Percentiles rank a stretch among this genome's conserved stretches.
Evolutionary conservation across 2,888 invertebrate species (phyloP).

Genomic region (Sarcophaga subvicina): DNA sequence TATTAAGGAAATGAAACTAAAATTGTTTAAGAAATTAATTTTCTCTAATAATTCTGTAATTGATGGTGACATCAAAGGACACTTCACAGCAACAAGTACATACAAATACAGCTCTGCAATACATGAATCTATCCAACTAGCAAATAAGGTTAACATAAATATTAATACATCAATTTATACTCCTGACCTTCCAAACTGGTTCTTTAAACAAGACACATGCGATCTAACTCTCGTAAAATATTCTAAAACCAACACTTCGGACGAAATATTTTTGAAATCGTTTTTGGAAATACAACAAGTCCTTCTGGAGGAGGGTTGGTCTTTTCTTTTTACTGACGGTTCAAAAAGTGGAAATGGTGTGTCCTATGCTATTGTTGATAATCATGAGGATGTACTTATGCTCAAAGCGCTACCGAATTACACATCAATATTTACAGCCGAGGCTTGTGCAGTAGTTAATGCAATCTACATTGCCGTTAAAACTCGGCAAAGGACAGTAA

Average conservation of each 20-base stretch:
- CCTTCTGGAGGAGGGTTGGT: background rate
- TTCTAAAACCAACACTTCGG: background rate
- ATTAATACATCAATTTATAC: too few species aligned
- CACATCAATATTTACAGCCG: conserved; percentile 15
- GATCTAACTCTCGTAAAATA: background rate
- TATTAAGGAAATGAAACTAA: background rate
- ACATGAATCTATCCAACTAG: conserved; percentile 1
- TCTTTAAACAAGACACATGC: background rate
- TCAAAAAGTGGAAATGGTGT: background rate
- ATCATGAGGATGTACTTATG: background rate
- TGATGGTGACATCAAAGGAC: background rate
- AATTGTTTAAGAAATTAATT: background rate
- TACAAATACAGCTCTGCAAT: background rate
- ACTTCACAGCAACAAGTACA: background rate
- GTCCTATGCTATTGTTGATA: conserved; percentile 6
- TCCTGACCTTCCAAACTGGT: background rate
- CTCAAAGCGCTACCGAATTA: conserved; percentile 19
- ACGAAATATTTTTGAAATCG: conserved; percentile 14
- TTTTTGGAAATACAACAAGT: background rate
- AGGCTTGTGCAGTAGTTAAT: conserved; percentile 17
- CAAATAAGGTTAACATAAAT: background rate
- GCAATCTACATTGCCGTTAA: background rate
- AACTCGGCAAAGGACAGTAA: background rate
- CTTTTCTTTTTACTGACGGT: conserved; percentile 23
- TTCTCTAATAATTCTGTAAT: conserved; percentile 18